A percentile compares a stretch with the other conserved stretches of the same genome.
Evolutionary conservation across 2,113 vertebrate genomes (phyloP).

Genomic region (Daphoenositta chrysoptera): DNA sequence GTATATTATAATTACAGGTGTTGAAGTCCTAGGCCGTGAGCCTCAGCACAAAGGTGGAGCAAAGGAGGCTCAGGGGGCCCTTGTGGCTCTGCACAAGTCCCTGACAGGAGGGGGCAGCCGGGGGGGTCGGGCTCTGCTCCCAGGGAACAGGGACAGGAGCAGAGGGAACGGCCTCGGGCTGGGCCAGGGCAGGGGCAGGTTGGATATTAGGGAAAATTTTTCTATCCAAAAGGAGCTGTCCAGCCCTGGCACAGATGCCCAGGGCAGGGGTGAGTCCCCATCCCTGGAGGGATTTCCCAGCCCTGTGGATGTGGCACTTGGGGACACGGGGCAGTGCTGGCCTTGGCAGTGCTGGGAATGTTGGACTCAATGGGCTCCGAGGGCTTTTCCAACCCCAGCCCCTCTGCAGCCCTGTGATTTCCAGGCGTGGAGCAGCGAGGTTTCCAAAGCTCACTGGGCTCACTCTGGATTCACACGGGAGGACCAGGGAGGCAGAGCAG

Average conservation of each 20-base stretch:
- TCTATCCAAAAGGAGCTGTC: too few species aligned
- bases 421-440: rapidly evolving
- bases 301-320: not conserved
- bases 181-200: not conserved
- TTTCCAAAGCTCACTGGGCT: rapidly evolving
- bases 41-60: not conserved
- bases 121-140: too few species aligned
- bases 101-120: not conserved
- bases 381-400: rapidly evolving
- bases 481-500: not conserved
- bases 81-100: not conserved
- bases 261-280: not conserved
- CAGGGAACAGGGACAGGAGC: not conserved
- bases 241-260: not conserved
- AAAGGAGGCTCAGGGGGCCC: not conserved
- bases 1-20: not conserved
- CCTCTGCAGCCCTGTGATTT: not conserved
- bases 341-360: not conserved
- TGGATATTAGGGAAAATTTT: too few species aligned
- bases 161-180: not conserved
- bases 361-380: not conserved
- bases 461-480: rapidly evolving
- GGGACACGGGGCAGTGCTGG: rapidly evolving
- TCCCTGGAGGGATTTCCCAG: rapidly evolving
- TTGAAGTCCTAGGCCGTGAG: not conserved